Percentiles rank a stretch among this genome's conserved stretches.
Evolutionary conservation across 2,888 invertebrate species (phyloP).

Genomic region (Heterodera filipjevi): DNA sequence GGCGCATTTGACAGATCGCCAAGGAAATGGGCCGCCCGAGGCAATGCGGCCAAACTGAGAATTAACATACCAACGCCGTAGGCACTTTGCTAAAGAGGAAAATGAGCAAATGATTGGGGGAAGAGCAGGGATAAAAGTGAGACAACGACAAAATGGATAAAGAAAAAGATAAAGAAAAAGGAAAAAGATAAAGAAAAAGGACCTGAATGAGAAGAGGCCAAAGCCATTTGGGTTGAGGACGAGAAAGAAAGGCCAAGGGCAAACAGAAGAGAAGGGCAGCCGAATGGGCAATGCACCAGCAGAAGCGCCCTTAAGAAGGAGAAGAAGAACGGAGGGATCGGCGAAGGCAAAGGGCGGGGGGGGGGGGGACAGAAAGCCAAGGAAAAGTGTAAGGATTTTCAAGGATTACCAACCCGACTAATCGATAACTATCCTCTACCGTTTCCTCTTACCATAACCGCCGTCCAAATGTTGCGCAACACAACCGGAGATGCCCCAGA

Average conservation of each 20-base stretch:
- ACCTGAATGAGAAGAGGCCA: constrained; percentile 61
- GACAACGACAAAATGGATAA: no score
- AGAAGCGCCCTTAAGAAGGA: constrained; percentile 32
- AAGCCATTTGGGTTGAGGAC: constrained; percentile 53
- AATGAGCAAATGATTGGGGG: not conserved
- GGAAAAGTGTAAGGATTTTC: not conserved
- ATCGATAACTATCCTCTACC: constrained; percentile 31
- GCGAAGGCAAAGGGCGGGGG: not conserved
- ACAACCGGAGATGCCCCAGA: constrained; percentile 62
- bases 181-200: not conserved
- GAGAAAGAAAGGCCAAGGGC: constrained; percentile 53
- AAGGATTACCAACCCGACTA: not conserved
- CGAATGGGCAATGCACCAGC: constrained; percentile 56
- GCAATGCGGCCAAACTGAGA: constrained; percentile 56
- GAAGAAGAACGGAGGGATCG: not conserved
- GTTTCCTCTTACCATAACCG: constrained; percentile 47
- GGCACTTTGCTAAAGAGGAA: constrained; percentile 57
- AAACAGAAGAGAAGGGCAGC: constrained; percentile 54
- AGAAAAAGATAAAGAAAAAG: not conserved
- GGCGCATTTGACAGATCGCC: constrained; percentile 54
- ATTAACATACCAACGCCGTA: constrained; percentile 62
- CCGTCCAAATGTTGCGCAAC: constrained; percentile 62
- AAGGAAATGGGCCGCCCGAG: constrained; percentile 52
- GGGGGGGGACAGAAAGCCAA: not conserved
- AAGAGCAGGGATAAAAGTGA: not conserved